Conservation (phyloP, 1,140 invertebrate species). For the Nymphalis io region DNA sequence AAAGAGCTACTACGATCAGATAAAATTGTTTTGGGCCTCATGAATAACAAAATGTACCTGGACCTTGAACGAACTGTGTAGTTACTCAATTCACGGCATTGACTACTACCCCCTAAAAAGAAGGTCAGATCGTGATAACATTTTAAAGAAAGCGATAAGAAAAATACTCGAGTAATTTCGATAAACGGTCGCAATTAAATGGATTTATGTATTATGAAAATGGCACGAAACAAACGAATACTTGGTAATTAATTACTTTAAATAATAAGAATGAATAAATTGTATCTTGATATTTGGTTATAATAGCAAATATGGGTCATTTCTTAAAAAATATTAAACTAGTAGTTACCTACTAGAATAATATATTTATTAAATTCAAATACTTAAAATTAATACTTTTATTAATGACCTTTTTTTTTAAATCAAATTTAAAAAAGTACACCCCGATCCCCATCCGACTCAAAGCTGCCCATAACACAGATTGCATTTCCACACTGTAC, state of each 20-base stretch:
- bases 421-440: no score
- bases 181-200: conserved; percentile 9
- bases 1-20: conserved; percentile 49
- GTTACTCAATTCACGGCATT: conserved; percentile 31
- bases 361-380: no score
- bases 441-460: no score
- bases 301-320: no score
- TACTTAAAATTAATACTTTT: no score
- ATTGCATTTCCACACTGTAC: no score
- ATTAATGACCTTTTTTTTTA: no score
- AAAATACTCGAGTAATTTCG: conserved; percentile 3
- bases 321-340: no score
- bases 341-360: no score
- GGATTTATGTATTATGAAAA: not conserved
- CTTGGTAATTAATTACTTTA: not conserved
- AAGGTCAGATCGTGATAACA: conserved; percentile 18
- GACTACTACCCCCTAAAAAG: conserved; percentile 42
- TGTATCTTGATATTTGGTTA: not conserved
- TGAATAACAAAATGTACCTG: conserved; percentile 56
- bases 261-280: not conserved
- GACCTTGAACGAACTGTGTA: conserved; percentile 58
- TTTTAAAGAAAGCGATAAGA: conserved; percentile 18
- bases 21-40: conserved; percentile 48
- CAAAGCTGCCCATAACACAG: no score
- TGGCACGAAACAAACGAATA: not conserved